Evolutionary conservation across 2,888 invertebrate species (phyloP), one percentile per base, ranked within the genome.

Genomic region (Mythimna albipuncta): DNA sequence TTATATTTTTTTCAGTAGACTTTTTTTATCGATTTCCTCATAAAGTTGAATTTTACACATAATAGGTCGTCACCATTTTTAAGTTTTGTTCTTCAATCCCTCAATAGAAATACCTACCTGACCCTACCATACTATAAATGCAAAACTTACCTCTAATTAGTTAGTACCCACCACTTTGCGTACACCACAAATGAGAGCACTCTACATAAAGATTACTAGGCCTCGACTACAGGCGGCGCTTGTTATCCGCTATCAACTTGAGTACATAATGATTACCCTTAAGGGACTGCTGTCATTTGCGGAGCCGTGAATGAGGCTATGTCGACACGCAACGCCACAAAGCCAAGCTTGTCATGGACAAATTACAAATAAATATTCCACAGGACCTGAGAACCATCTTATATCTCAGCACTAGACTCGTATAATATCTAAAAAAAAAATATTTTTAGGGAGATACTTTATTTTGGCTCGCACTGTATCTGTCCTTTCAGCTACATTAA

Each of bases 181-280:
- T 38, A 64, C 41, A n/a, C 44, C 35, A 64, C 38, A 52, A 55
- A 64, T 13, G n/a, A 32, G 61, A 58, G 21, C 64, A 64, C 62
- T 41, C 52, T 50, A 54, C 64, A 47, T 65, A 82, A 59, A 79
- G 72, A 79, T 50, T n/a, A 78, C 59, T 38, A 67, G 66, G 19
- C 35, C 57, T 64, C n/a, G 47, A 58, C 10, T 67, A 72, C 72
- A 50, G 72, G 66, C 44, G 38, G 32, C 52, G 73, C 73, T 85
- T 76, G 79, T 79, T 82, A 79, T 50, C 73, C 61, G 72, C 66
- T 74, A 85, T 85, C 77, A 79, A 85, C 50, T 65, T 50, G 72
- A 85, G 76, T 61, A 79, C 72, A 79, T 83, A 78, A 83, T 83
- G 77, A 75, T 79, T 72, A 66, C 72, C 75, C 85, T 64, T 26